phyloP scores from a whole-genome alignment of 2,797 vertebrate genomes.

The Falco concolor region DNA sequence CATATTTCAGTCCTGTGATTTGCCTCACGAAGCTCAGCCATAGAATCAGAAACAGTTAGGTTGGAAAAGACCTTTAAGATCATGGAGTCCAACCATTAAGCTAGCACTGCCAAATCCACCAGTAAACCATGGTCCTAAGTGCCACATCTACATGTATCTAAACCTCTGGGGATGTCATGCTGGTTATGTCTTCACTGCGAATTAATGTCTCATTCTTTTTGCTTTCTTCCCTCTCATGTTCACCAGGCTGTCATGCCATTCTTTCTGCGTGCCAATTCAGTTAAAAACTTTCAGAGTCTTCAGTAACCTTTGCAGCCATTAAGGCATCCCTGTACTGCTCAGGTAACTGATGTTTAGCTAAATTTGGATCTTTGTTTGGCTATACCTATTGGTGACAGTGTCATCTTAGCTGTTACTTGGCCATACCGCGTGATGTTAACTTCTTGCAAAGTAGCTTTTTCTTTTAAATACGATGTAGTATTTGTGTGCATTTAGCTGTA shows the following conservation, averaged over 20 bases:
- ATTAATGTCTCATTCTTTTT: not conserved
- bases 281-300: not conserved
- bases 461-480: not conserved
- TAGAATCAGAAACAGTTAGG: no score
- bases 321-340: not conserved
- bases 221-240: not conserved
- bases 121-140: no score
- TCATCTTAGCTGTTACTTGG: not conserved
- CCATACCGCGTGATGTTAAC: not conserved
- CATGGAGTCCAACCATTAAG: no score
- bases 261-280: not conserved
- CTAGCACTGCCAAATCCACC: no score
- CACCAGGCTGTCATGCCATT: not conserved
- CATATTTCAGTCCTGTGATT: not conserved
- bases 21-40: not conserved
- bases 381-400: not conserved
- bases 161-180: not conserved
- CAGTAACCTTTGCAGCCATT: not conserved
- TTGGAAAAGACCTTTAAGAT: no score
- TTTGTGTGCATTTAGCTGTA: not conserved
- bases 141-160: no score
- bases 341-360: no score
- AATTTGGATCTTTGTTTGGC: not conserved
- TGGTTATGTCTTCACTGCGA: not conserved
- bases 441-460: not conserved